A percentile compares a stretch with the other conserved stretches of the same genome.
Evolutionary conservation across 2,113 vertebrate species (phyloP).

Genomic region (Heterotis niloticus): DNA sequence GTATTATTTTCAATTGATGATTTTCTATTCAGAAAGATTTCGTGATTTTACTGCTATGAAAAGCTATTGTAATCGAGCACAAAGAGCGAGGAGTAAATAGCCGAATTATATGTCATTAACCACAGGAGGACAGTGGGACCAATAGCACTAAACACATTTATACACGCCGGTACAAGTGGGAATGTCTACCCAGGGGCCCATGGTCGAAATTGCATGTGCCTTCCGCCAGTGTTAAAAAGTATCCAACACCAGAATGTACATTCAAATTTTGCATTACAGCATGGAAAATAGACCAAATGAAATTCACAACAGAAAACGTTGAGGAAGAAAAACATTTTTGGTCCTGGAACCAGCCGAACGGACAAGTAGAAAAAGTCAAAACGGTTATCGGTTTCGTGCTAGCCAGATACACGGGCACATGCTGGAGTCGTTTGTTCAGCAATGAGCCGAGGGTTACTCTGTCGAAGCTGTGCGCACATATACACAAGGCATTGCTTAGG

Average conservation of each 20-base stretch:
- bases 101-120: slow-evolving; percentile 9
- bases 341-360: not conserved
- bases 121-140: not conserved
- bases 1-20: slow-evolving; percentile 4
- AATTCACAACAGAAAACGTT: slow-evolving; percentile 59
- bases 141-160: slow-evolving; percentile 13
- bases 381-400: not conserved
- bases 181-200: slow-evolving; percentile 47
- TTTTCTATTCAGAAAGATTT: slow-evolving; percentile 3
- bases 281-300: slow-evolving; percentile 54
- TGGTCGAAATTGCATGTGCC: slow-evolving; percentile 7
- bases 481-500: not conserved
- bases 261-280: not conserved
- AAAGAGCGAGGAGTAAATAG: slow-evolving; percentile 7
- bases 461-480: not conserved
- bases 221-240: not conserved
- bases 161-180: slow-evolving; percentile 16
- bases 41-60: not conserved
- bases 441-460: no score
- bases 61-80: not conserved
- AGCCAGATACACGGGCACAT: no score
- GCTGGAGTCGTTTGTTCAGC: no score
- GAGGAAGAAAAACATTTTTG: not conserved
- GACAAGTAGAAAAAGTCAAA: not conserved
- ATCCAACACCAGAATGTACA: not conserved